Conservation (phyloP, 2,113 vertebrate genomes). For the Melanerpes formicivorus region DNA sequence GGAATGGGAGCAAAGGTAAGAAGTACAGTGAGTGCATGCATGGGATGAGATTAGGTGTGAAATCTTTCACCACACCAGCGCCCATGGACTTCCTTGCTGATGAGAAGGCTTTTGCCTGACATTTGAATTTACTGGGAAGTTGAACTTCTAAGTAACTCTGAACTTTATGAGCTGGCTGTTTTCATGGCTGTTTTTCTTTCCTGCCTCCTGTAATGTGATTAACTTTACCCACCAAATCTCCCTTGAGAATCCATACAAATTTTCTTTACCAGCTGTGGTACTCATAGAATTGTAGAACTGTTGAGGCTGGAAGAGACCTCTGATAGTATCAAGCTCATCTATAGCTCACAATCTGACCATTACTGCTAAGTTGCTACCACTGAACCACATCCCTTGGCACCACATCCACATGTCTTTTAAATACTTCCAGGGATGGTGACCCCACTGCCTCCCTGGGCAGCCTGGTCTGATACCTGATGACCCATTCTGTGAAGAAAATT, state of each 20-base stretch:
- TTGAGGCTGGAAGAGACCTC: too few relatives aligned
- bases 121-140: not conserved
- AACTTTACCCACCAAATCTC: not conserved
- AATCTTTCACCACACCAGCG: rapidly evolving
- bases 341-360: too few relatives aligned
- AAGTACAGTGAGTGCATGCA: not conserved
- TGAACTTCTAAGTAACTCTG: not conserved
- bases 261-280: not conserved
- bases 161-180: not conserved
- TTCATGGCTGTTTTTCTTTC: not conserved
- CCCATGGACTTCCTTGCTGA: not conserved
- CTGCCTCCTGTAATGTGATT: not conserved
- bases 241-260: not conserved
- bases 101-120: not conserved
- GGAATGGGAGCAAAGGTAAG: not conserved
- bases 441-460: too few relatives aligned
- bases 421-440: too few relatives aligned
- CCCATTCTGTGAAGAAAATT: too few relatives aligned
- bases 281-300: too few relatives aligned
- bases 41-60: not conserved
- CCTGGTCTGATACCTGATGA: too few relatives aligned
- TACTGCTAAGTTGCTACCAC: too few relatives aligned
- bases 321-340: too few relatives aligned
- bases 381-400: too few relatives aligned
- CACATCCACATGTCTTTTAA: too few relatives aligned